Evolutionary conservation across 2,888 invertebrate species (phyloP), one percentile per base, ranked within the genome.

Genomic region (Cyclophora punctaria): DNA sequence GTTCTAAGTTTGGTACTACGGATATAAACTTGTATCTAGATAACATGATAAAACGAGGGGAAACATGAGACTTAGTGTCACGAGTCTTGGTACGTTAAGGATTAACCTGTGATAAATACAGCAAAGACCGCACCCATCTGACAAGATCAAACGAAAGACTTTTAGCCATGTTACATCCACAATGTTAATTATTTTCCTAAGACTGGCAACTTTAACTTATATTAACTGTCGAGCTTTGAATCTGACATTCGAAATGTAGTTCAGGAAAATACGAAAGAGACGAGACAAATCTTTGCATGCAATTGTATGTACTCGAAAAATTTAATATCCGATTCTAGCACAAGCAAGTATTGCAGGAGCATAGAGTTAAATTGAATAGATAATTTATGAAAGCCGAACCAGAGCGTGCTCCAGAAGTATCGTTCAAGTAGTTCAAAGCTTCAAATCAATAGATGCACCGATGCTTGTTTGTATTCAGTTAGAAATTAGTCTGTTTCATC

Each of bases 101-200:
- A 66, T 64, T 66, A 51, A 61, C 67, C 65, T 69, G 63, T 68
- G 66, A 66, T 64, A 72, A 61, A 60, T 64, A 67, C 56, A 65
- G 62, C 63, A 57, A 59, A 66, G 70, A 63, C 72, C 71, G 52
- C 69, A 64, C 71, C 70, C 71, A 72, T 80, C 74, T 75, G 66
- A 67, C 66, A 71, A 74, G 75, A 80, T 80, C 80, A 77, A 76
- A 78, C 70, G 67, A 55, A 59, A 62, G 56, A 56, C 53, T 60
- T 47, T 48, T 33, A 3, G 7, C 50, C 47, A 46, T 37, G 57
- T 49, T 49, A 52, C 44, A 52, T 44, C 6, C 51, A 51, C 37
- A 45, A 49, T 54, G 57, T 60, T 58, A 57, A 57, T 56, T 53
- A 54, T 53, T 53, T 55, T 54, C 51, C 51, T 55, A 56, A 58